Percentiles rank a stretch among this genome's conserved stretches.
phyloP scores from a whole-genome alignment of 2,797 vertebrate genomes.

The Myioborus miniatus region DNA sequence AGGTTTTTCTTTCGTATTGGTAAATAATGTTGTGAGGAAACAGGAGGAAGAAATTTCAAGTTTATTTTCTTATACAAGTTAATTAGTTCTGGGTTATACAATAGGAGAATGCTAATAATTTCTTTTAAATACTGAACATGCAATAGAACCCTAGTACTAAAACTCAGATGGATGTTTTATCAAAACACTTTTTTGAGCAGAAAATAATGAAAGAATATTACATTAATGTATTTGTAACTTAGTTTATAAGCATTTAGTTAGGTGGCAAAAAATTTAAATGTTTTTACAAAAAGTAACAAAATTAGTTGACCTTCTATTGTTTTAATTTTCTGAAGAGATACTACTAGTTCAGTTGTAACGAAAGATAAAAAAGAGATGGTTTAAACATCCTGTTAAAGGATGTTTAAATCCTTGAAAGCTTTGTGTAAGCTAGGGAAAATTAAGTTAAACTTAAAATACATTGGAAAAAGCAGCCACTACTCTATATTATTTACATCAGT shows the following conservation, averaged over 20 bases:
- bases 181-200: not conserved
- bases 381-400: not conserved
- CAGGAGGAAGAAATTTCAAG: not conserved
- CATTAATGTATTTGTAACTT: not conserved
- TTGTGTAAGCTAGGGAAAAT: not conserved
- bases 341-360: fast-evolving
- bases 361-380: not conserved
- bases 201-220: not conserved
- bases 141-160: not conserved
- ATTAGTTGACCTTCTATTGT: not conserved
- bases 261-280: not conserved
- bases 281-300: not conserved
- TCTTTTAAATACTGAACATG: not conserved
- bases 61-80: not conserved
- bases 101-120: not conserved
- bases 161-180: not conserved
- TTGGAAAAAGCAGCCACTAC: not conserved
- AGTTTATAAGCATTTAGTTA: not conserved
- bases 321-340: not conserved
- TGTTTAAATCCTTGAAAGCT: not conserved
- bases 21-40: not conserved
- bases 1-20: fast-evolving
- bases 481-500: not conserved
- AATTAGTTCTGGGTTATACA: not conserved
- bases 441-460: not conserved